Evolutionary conservation across 35 echinoderm and acorn worm genomes (phyloP).

Genomic region (Ptychodera flava): DNA sequence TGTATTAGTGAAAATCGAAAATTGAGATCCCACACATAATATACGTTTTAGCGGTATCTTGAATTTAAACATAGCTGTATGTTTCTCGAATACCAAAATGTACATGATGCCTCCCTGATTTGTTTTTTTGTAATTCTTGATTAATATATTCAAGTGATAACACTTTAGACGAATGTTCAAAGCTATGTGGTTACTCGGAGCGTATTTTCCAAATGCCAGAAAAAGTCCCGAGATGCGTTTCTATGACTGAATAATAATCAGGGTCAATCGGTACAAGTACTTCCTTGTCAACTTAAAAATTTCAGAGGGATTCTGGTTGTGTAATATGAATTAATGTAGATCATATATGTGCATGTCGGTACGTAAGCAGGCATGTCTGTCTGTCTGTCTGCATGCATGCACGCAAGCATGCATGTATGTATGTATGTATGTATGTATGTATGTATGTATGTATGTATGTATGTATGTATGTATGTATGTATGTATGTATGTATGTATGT

Average conservation of each 20-base stretch:
- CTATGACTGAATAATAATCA: neutral
- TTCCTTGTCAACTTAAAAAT: neutral
- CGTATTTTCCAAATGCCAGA: no score
- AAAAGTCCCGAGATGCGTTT: no score
- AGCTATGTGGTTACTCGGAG: neutral
- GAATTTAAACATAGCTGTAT: no score
- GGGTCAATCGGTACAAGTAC: neutral
- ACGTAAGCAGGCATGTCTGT: neutral
- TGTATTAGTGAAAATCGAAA: no score
- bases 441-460: conserved; percentile 2
- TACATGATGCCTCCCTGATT: no score
- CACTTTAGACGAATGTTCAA: neutral
- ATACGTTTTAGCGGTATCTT: no score
- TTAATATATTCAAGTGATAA: no score
- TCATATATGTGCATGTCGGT: neutral
- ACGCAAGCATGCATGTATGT: neutral
- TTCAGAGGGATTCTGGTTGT: neutral
- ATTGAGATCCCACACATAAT: no score
- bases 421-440: neutral
- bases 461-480: conserved; percentile 2
- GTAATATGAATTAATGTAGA: no score
- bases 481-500: neutral
- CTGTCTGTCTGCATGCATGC: neutral
- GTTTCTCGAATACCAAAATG: no score
- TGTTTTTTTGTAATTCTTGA: no score